phyloP scores from a whole-genome alignment of 2,113 vertebrate species.

The Cyprinodon brontotheroides region DNA sequence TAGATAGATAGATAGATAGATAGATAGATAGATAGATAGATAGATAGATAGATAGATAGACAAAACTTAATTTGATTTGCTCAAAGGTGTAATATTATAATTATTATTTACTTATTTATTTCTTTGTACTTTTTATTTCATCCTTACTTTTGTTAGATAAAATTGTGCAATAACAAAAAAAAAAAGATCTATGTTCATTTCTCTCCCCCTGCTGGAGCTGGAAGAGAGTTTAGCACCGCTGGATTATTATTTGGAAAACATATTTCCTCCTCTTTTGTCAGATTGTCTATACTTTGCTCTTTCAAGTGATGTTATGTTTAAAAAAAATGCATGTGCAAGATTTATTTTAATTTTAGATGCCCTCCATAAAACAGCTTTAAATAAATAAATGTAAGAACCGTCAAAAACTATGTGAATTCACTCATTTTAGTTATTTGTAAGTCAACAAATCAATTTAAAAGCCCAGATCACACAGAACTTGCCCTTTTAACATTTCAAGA shows the following conservation, averaged over 20 bases:
- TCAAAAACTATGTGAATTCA: neutral
- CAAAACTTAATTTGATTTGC: too few relatives aligned
- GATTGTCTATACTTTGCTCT: neutral
- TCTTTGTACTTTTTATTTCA: neutral
- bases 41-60: too few relatives aligned
- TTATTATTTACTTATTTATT: neutral
- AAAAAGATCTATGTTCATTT: neutral
- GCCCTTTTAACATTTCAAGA: neutral
- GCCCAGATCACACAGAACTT: neutral
- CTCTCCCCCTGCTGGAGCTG: too few relatives aligned
- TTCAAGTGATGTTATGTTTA: neutral
- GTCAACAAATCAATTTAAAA: neutral
- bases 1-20: too few relatives aligned
- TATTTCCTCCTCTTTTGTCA: neutral
- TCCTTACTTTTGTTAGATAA: neutral
- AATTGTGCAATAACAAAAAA: neutral
- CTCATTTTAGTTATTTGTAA: neutral
- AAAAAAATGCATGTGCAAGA: neutral
- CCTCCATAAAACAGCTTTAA: neutral
- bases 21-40: too few relatives aligned
- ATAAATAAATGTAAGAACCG: neutral
- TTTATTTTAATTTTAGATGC: neutral
- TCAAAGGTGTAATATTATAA: too few relatives aligned
- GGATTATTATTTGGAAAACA: neutral
- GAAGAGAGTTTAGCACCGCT: neutral